Evolutionary conservation across 2,888 invertebrate genomes (phyloP).

Genomic region (Coleophora flavipennella): DNA sequence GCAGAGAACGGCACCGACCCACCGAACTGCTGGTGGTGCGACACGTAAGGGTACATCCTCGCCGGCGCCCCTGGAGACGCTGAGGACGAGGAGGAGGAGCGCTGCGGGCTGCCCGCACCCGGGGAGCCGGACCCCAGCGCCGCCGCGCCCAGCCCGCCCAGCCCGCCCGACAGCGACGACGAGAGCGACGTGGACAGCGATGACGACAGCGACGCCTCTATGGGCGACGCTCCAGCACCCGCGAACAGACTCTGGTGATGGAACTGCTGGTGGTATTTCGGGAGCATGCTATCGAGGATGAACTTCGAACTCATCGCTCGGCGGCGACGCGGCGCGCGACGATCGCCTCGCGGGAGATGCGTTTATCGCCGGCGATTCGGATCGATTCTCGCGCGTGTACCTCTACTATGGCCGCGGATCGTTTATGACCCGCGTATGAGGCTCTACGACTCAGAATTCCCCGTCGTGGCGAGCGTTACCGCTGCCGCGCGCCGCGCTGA

Average conservation of each 20-base stretch:
- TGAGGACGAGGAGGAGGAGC: conserved; percentile 75
- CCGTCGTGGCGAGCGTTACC: conserved; percentile 75
- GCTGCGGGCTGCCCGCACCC: conserved; percentile 75
- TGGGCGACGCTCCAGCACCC: conserved; percentile 80
- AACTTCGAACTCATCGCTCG: conserved; percentile 96
- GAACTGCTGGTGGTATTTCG: conserved; percentile 88
- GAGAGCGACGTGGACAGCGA: conserved; percentile 73
- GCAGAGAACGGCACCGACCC: conserved; percentile 79
- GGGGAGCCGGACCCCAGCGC: conserved; percentile 74
- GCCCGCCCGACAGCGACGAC: conserved; percentile 70
- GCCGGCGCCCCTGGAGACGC: conserved; percentile 82
- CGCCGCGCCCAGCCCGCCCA: conserved; percentile 75
- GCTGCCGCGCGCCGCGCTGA: conserved; percentile 67
- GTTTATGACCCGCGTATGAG: conserved; percentile 90
- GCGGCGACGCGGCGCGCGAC: conserved; percentile 71
- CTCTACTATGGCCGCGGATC: conserved; percentile 81
- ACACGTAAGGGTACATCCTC: conserved; percentile 95
- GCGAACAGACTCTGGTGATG: conserved; percentile 75
- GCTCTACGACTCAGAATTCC: conserved; percentile 88
- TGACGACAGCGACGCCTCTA: conserved; percentile 76
- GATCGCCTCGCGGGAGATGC: conserved; percentile 70
- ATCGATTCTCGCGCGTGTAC: conserved; percentile 74
- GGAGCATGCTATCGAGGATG: conserved; percentile 98
- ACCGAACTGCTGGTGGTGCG: conserved; percentile 83
- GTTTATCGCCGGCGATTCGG: conserved; percentile 72